Percentiles rank a stretch among this genome's conserved stretches.
These are phyloP conservation scores for Tolmerus cingulatus DNA, from an alignment of 2,888 invertebrate genomes.

Conservation along the genomic window DNA sequence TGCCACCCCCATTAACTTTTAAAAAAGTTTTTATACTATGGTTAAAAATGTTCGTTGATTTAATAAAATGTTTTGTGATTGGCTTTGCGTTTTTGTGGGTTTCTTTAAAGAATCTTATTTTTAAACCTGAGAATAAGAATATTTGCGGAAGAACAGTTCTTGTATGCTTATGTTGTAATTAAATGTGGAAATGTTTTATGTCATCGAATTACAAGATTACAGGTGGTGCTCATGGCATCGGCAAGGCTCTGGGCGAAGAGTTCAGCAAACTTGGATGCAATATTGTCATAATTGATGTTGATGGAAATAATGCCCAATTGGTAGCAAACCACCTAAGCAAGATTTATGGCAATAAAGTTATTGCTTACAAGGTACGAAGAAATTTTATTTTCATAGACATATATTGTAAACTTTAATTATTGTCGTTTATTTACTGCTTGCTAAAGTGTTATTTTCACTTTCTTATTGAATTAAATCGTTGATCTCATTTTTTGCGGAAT, in stretches of 20 bases:
- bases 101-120: neutral
- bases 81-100: neutral
- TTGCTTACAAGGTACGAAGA: constrained; percentile 58
- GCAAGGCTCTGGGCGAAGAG: constrained; percentile 62
- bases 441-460: too few relatives aligned
- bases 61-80: neutral
- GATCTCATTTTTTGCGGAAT: too few relatives aligned
- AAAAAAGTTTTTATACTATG: constrained; percentile 13
- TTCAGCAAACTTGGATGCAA: constrained; percentile 63
- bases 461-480: too few relatives aligned
- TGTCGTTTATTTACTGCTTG: too few relatives aligned
- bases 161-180: neutral
- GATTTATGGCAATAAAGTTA: constrained; percentile 53
- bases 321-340: constrained; percentile 57
- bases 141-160: constrained; percentile 42
- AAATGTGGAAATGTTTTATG: neutral
- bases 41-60: neutral
- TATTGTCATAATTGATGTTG: constrained; percentile 62
- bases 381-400: neutral
- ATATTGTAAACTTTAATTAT: too few relatives aligned
- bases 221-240: constrained; percentile 65
- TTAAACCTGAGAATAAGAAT: neutral
- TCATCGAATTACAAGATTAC: constrained; percentile 58
- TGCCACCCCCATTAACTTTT: constrained; percentile 21
- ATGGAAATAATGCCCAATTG: constrained; percentile 58